Conservation (phyloP, 2,888 invertebrate genomes). For the Ormyrus labotus region DNA sequence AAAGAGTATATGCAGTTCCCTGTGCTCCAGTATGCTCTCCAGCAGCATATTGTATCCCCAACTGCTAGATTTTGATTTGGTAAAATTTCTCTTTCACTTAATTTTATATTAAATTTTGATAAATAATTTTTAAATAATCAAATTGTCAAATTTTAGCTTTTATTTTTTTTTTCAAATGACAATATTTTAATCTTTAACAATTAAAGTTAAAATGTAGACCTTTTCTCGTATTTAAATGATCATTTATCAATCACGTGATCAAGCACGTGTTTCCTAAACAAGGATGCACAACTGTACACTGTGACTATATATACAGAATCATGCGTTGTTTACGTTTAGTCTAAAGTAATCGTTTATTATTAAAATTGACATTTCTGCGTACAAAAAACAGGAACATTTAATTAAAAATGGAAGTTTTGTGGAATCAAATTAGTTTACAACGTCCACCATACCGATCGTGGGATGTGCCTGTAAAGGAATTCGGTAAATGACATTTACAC, state of each 20-base stretch:
- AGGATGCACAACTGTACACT: background rate
- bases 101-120: too few species aligned
- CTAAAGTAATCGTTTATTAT: background rate
- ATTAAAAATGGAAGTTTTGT: slow-evolving; percentile 65
- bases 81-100: too few species aligned
- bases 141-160: too few species aligned
- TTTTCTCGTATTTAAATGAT: too few species aligned
- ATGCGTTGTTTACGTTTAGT: slow-evolving; percentile 29
- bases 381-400: background rate
- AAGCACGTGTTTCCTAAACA: background rate
- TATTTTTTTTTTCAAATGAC: too few species aligned
- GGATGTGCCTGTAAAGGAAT: slow-evolving; percentile 58
- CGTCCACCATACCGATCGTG: slow-evolving; percentile 67
- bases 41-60: background rate
- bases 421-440: slow-evolving; percentile 67
- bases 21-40: background rate
- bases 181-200: too few species aligned
- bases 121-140: too few species aligned
- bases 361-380: background rate
- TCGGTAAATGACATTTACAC: slow-evolving; percentile 61
- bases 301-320: too few species aligned
- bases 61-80: too few species aligned
- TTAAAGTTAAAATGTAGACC: too few species aligned
- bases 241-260: background rate
- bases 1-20: slow-evolving; percentile 45